Evolutionary conservation across 2,113 vertebrate species (phyloP), one percentile per base, ranked within the genome.

Genomic region (Gallinago media): DNA sequence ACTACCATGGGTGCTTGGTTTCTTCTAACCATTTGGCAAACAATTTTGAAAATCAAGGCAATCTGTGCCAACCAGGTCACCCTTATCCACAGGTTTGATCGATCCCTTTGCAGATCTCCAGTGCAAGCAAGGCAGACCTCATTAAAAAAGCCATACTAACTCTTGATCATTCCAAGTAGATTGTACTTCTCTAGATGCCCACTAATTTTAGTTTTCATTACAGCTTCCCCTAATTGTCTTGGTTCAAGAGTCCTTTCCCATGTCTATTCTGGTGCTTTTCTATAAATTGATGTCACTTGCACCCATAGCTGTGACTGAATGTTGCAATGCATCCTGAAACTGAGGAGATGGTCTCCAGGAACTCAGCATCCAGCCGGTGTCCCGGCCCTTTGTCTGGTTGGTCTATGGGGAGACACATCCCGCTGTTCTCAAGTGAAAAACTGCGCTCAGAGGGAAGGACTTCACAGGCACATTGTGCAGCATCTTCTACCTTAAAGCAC

Each of bases 271-370:
- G 15, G 4, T 55, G 32, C 23, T 54, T 75, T 75, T 75, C 36
- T 85, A 20, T 74, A 81, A 61, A 29, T 61, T 26, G 22, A 3
- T 50, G 26, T 55, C 16, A 11, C n/a, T 85, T 85, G 44, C 23
- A 46, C 29, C 22, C 15, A 0, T 27, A 42, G 15, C 20, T 0
- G 0, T 32, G 62, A 47, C 19, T 36, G 20, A 56, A 42, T 14
- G 20, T 50, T 86, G 29, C 23, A 68, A 14, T 21, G 25, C 21
- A 25, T 18, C n/a, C 46, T 56, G 40, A 38, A 89, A 40, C 20
- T 81, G 88, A 70, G 31, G 56, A 54, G 36, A 19, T 21, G 6
- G 11, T 71, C 12, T 91, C 12, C 34, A 36, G 47, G 25, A 67
- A 8, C 38, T 68, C 62, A 62, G 54, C 19, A 32, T 11, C 10